Percentiles rank a stretch among this genome's conserved stretches.
Evolutionary conservation across 2,888 invertebrate genomes (phyloP).

Genomic region (Ceriagrion tenellum): DNA sequence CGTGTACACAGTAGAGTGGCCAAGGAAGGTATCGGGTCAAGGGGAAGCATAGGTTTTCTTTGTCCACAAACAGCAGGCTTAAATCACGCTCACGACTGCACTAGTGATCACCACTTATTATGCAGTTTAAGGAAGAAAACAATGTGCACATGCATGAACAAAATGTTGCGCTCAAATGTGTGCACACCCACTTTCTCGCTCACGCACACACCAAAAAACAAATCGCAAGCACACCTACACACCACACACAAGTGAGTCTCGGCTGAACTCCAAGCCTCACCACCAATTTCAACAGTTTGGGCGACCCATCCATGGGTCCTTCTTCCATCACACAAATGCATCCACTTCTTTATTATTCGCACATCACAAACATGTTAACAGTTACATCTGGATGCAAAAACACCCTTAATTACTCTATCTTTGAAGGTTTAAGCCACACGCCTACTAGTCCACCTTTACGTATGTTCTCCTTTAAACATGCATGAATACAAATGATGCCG

Average conservation of each 20-base stretch:
- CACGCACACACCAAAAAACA: neutral
- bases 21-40: neutral
- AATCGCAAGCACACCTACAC: neutral
- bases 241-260: neutral
- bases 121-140: constrained; percentile 35
- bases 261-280: neutral
- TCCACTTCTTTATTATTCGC: neutral
- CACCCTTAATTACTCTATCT: neutral
- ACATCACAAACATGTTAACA: neutral
- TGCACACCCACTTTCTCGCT: neutral
- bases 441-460: neutral
- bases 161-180: constrained; percentile 9
- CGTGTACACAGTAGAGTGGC: neutral
- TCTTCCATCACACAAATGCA: neutral
- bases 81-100: constrained; percentile 3
- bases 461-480: neutral
- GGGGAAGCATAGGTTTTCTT: neutral
- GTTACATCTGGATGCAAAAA: neutral
- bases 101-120: neutral
- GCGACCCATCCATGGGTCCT: neutral
- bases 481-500: neutral
- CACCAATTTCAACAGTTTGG: neutral
- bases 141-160: neutral
- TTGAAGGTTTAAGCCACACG: neutral
- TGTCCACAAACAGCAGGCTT: constrained; percentile 16